Conservation (phyloP, 2,113 vertebrate genomes). For the Cinclus mexicanus region DNA sequence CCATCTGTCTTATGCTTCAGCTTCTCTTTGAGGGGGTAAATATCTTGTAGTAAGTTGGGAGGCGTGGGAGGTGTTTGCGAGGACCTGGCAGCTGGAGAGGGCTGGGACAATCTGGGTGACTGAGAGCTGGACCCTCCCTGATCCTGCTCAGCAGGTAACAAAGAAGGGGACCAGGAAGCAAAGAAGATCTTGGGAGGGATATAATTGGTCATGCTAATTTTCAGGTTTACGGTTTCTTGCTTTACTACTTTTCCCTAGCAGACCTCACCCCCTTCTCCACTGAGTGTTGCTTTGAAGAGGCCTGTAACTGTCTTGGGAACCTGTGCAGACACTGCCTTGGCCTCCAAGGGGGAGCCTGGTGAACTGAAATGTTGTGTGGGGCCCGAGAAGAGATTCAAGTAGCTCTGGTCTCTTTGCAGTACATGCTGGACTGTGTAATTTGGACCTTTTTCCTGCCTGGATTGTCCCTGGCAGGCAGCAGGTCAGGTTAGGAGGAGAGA, state of each 20-base stretch:
- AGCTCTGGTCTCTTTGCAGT: background rate
- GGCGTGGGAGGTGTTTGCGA: background rate
- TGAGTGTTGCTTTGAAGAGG: background rate
- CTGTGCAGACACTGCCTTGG: background rate
- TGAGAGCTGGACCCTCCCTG: background rate
- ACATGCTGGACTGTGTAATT: background rate
- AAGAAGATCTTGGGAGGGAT: background rate
- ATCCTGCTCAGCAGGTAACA: conserved; percentile 20
- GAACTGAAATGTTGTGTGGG: background rate
- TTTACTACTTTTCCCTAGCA: conserved; percentile 16
- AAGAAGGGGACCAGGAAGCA: conserved; percentile 47
- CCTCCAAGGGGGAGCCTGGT: background rate
- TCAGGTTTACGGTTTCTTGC: conserved; percentile 44
- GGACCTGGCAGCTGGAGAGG: background rate
- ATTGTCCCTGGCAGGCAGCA: fast-evolving
- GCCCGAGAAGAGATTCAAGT: background rate
- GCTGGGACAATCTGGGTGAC: background rate
- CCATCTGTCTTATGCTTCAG: background rate
- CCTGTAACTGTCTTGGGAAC: background rate
- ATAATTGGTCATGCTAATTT: conserved; percentile 40
- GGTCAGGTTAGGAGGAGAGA: background rate
- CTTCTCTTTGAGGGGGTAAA: background rate
- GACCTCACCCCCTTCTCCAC: background rate
- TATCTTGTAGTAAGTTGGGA: background rate
- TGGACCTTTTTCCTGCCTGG: background rate